Evolutionary conservation across 2,888 invertebrate genomes (phyloP), one percentile per base, ranked within the genome.

Genomic region (Spisula solida): DNA sequence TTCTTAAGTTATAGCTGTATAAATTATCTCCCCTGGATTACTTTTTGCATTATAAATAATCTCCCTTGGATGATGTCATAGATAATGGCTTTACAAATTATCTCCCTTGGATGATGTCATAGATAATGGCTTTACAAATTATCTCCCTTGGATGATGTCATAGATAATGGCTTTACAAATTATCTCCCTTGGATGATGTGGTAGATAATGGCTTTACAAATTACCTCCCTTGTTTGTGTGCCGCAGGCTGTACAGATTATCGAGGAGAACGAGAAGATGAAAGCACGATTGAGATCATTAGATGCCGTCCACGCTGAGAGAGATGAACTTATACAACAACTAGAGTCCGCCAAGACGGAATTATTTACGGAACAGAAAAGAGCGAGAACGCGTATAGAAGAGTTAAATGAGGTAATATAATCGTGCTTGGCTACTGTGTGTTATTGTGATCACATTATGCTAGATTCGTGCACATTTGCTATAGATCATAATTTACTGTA

Each of bases 251-350:
- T 93, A 34, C 91, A 94, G 81, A 90, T 95, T 75, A 89, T 94
- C 56, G 94, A 95, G 8, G 96, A 95, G 82, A 94, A 95, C 87
- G 93, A 94, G 55, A 91, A 90, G 34, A 92, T 96, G 90, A 94
- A 94, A 85, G 85, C 88, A 55, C 91, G 94, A 51, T 82, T 94
- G 34, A 91, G 95, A 18, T 93, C 93, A 78, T 82, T 93, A 47
- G 95, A 95, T 34, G 94, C 93, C 0, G 66, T 95, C 20, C 94
- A 95, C 83, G 92, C 95, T 81, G 95, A 96, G 93, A 80, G 95
- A 79, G 94, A 95, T 86, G 96, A 96, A 90, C 88, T 96, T 82
- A 94, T 95, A 79, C 90, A 95, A 48, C 96, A 96, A 92, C 89
- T 96, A 56, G 94, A 94, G 55, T 78, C 92, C 0, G 93, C 96